Conservation (phyloP, 2,888 invertebrate species). For the Volucella inanis region DNA sequence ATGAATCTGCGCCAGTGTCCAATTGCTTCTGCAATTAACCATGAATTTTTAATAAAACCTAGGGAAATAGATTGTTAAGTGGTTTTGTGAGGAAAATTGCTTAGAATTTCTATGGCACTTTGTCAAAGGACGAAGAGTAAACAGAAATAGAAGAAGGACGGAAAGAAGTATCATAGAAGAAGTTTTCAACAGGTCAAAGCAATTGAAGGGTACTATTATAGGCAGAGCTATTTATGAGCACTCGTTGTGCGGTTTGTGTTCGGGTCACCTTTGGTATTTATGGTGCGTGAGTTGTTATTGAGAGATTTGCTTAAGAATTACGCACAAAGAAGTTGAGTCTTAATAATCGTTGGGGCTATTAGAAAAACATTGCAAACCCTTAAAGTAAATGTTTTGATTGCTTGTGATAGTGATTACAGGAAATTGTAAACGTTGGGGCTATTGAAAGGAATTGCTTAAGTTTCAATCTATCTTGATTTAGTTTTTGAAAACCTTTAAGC, state of each 20-base stretch:
- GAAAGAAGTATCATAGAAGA: not conserved
- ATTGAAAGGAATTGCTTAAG: no score
- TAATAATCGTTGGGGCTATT: conserved; percentile 41
- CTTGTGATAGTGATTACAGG: not conserved
- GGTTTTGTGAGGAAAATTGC: conserved; percentile 44
- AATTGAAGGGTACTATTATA: conserved; percentile 38
- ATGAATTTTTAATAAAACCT: conserved; percentile 60
- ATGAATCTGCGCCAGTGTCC: conserved; percentile 37
- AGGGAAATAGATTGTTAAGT: conserved; percentile 33
- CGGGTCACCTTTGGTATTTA: conserved; percentile 6
- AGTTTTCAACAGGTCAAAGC: conserved; percentile 54
- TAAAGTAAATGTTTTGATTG: conserved; percentile 32
- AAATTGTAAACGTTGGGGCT: no score
- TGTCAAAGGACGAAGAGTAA: conserved; percentile 27
- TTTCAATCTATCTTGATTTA: no score
- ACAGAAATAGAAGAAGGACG: not conserved
- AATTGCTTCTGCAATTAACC: conserved; percentile 60
- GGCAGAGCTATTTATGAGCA: conserved; percentile 25
- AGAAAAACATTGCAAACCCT: conserved; percentile 24
- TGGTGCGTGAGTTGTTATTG: conserved; percentile 18
- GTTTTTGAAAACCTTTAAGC: no score
- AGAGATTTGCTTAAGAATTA: conserved; percentile 34
- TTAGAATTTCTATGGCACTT: conserved; percentile 34
- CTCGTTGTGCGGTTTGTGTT: conserved; percentile 32
- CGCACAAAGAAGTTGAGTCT: conserved; percentile 40